Evolutionary conservation across 2,113 vertebrate genomes (phyloP).

Genomic region (Archilochus colubris): DNA sequence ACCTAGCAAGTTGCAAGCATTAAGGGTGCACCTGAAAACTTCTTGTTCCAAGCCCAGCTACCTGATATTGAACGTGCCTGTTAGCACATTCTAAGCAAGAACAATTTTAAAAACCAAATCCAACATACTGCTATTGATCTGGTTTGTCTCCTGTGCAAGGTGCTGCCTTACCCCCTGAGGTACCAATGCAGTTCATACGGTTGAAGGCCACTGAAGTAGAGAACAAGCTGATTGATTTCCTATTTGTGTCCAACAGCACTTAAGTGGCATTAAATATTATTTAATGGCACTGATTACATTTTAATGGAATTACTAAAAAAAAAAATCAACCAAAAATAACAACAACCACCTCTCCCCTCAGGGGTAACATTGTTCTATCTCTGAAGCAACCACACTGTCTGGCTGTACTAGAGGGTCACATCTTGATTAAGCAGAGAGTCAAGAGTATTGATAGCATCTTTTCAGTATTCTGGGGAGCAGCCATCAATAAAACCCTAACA

Average conservation of each 20-base stretch:
- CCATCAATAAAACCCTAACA: slow-evolving; percentile 12
- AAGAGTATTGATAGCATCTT: slow-evolving; percentile 58
- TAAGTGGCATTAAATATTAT: slow-evolving; percentile 46
- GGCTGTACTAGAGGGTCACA: slow-evolving; percentile 43
- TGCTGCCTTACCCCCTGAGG: slow-evolving; percentile 10
- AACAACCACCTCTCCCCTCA: not conserved
- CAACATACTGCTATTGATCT: slow-evolving; percentile 42
- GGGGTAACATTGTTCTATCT: not conserved
- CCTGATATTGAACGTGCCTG: not conserved
- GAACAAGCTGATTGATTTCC: slow-evolving; percentile 69
- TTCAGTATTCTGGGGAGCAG: slow-evolving; percentile 47
- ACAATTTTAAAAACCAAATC: slow-evolving; percentile 31
- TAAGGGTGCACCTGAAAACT: not conserved
- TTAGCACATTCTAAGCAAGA: slow-evolving; percentile 34
- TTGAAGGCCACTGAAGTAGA: slow-evolving; percentile 41
- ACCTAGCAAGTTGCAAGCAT: not conserved
- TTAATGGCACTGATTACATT: slow-evolving; percentile 59
- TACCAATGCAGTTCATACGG: not conserved
- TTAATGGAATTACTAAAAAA: slow-evolving; percentile 55
- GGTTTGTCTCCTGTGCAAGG: slow-evolving; percentile 54
- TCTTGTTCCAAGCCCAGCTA: slow-evolving; percentile 23
- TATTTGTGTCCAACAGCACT: slow-evolving; percentile 39
- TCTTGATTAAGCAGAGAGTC: slow-evolving; percentile 71
- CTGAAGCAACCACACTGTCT: slow-evolving; percentile 36
- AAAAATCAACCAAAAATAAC: not conserved